Evolutionary conservation across 1,140 invertebrate genomes (phyloP).

Genomic region (Prorops nasuta): DNA sequence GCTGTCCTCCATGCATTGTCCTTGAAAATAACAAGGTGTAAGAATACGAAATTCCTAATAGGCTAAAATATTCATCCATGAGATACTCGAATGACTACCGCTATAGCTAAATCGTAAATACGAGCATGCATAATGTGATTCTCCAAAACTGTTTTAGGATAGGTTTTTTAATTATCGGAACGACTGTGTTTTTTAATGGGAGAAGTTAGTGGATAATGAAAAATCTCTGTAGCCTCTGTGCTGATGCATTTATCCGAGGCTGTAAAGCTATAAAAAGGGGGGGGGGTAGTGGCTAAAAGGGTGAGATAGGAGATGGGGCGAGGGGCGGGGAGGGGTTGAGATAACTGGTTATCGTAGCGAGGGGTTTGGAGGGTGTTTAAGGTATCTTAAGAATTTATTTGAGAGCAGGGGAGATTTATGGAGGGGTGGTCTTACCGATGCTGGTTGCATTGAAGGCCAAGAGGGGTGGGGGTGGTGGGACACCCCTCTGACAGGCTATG

Average conservation of each 20-base stretch:
- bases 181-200: too few species aligned
- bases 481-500: conserved; percentile 56
- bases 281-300: not conserved
- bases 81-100: too few species aligned
- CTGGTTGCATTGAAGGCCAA: conserved; percentile 61
- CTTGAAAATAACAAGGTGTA: conserved; percentile 20
- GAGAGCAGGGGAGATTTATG: not conserved
- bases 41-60: not conserved
- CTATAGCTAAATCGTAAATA: too few species aligned
- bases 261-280: not conserved
- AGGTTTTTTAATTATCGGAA: too few species aligned
- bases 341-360: conserved; percentile 7
- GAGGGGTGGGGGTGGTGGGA: conserved; percentile 48
- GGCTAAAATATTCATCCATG: too few species aligned
- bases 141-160: too few species aligned
- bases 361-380: not conserved
- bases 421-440: conserved; percentile 50
- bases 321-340: conserved; percentile 10
- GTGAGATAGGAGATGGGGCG: not conserved
- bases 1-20: conserved; percentile 53
- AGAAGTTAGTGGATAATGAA: too few species aligned
- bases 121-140: too few species aligned
- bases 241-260: too few species aligned
- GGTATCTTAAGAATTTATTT: too few species aligned
- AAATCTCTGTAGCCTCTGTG: too few species aligned